Evolutionary conservation across 2,797 vertebrate species (phyloP).

Genomic region (Syngnathus acus): DNA sequence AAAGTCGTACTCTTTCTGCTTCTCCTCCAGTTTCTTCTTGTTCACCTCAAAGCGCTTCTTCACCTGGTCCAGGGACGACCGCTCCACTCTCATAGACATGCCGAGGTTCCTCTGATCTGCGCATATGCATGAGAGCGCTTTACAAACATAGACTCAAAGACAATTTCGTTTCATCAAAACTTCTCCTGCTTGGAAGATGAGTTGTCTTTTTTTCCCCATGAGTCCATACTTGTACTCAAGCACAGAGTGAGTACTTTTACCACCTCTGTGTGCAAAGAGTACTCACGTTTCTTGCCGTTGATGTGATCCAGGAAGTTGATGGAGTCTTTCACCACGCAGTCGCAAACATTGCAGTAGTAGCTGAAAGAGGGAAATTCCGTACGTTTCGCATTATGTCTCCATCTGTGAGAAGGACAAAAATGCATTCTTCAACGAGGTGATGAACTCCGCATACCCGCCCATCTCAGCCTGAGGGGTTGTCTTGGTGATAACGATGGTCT

Average conservation of each 20-base stretch:
- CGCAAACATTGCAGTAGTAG: constrained; percentile 96
- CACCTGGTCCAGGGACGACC: constrained; percentile 93
- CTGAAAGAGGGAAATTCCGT: constrained; percentile 49
- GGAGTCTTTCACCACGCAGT: constrained; percentile 97
- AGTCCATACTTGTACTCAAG: neutral
- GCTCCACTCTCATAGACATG: constrained; percentile 97
- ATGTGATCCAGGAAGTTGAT: constrained; percentile 98
- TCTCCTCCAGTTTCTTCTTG: constrained; percentile 98
- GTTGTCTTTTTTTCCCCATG: neutral
- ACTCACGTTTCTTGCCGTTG: constrained; percentile 98
- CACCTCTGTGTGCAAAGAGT: neutral
- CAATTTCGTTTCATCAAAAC: neutral
- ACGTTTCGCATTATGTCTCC: neutral
- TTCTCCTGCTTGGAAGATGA: neutral
- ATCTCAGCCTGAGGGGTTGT: constrained; percentile 96
- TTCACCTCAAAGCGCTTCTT: constrained; percentile 95
- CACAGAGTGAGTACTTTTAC: neutral
- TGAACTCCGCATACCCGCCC: constrained; percentile 76
- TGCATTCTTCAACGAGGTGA: neutral
- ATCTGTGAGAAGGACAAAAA: neutral
- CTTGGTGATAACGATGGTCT: constrained; percentile 97
- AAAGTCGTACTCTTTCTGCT: constrained; percentile 97
- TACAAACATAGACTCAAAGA: neutral
- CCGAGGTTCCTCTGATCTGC: constrained; percentile 94
- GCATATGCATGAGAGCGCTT: neutral